Conservation (phyloP, 2,113 vertebrate genomes). For the Narcine bancroftii region DNA sequence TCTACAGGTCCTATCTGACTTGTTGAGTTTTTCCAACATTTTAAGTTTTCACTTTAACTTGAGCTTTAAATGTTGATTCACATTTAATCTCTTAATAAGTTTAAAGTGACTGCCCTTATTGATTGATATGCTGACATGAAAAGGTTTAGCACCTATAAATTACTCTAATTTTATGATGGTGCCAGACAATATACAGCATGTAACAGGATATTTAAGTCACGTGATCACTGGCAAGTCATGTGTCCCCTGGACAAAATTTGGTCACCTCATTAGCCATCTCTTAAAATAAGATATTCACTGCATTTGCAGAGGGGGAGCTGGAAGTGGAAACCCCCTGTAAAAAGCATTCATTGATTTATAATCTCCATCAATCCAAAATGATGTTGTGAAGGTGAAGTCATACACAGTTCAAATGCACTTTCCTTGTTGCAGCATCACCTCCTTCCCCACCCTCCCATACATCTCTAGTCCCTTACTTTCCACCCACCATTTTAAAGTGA, state of each 20-base stretch:
- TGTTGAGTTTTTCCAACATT: too few species aligned
- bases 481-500: not conserved
- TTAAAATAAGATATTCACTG: not conserved
- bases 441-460: not conserved
- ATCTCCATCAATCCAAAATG: too few species aligned
- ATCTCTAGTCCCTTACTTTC: not conserved
- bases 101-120: not conserved
- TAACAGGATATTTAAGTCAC: constrained; percentile 15
- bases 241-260: not conserved
- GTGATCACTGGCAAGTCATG: not conserved
- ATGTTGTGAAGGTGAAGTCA: too few species aligned
- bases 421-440: too few species aligned
- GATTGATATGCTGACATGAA: not conserved
- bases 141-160: not conserved
- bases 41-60: too few species aligned
- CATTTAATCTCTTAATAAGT: not conserved
- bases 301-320: too few species aligned
- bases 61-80: not conserved
- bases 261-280: too few species aligned
- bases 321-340: too few species aligned
- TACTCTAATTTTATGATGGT: not conserved
- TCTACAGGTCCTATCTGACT: too few species aligned
- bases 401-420: too few species aligned
- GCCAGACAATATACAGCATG: not conserved
- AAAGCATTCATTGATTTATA: too few species aligned